Evolutionary conservation across 2,888 invertebrate genomes (phyloP), one percentile per base, ranked within the genome.

Genomic region (Drosophila imparisetae): DNA sequence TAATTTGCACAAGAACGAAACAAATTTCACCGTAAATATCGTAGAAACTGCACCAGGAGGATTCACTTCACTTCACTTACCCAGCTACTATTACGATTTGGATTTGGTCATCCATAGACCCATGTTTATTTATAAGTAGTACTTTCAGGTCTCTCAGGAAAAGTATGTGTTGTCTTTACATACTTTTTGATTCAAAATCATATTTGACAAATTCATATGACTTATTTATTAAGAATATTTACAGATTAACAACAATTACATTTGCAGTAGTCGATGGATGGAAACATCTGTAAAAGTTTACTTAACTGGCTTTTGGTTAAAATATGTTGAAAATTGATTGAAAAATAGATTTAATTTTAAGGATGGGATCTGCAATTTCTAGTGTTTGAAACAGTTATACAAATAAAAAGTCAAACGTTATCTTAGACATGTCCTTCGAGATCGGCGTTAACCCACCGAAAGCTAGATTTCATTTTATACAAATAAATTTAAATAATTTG

Each of bases 11-110:
- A 50, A 60, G 48, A 80, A 66, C 61, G 42, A 50, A 29, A 57
- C 65, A 54, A 75, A 60, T 7, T 36, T 75, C 79, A 80, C 81
- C 38, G 68, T 81, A 81, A 72, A 69, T 78, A 75, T 65, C n/a
- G 75, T 80, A 80, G 81, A 78, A 63, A 72, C 40, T 81, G 80
- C 80, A 80, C 80, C 57, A 66, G 64, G 55, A 62, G 63, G 55
- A 50, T 32, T 8, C 15, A 45, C 21, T 24, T 45, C 13, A 42
- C 27, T 32, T 38, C 29, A 50, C 27, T 21, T 24, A 59, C 27
- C 18, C 59, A 62, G 42, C 24, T 38, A 36, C 30, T 49, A 21
- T 32, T 18, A 13, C 57, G 34, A 34, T 36, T 59, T 50, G 8
- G n/a, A 27, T 45, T 66, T 36, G 45, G 38, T 27, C 24, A n/a